phyloP scores from a whole-genome alignment of 2,888 invertebrate species.

The Eurytoma californica region DNA sequence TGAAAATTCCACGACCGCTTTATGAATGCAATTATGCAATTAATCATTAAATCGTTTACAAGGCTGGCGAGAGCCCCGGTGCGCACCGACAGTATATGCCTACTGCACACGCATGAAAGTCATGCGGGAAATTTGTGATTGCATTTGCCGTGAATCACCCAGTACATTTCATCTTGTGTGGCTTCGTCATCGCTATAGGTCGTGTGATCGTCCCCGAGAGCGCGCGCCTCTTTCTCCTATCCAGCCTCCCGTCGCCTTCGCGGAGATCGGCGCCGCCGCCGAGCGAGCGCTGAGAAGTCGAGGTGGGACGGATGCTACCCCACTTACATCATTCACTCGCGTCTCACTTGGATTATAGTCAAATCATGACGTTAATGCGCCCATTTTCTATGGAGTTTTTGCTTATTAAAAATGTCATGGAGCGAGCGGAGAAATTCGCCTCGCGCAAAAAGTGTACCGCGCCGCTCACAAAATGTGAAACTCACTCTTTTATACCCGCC shows the following conservation, averaged over 20 bases:
- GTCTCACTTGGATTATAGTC: slow-evolving; percentile 47
- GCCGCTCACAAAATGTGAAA: slow-evolving; percentile 45
- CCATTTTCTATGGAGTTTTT: slow-evolving; percentile 43
- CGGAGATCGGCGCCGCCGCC: slow-evolving; percentile 9
- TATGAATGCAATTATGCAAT: slow-evolving; percentile 44
- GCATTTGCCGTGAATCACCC: slow-evolving; percentile 51
- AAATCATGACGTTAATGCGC: slow-evolving; percentile 55
- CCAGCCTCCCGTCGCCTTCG: slow-evolving; percentile 15
- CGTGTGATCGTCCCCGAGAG: slow-evolving; percentile 29
- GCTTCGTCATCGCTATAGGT: slow-evolving; percentile 44
- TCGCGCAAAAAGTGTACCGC: slow-evolving; percentile 18
- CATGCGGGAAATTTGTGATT: slow-evolving; percentile 54
- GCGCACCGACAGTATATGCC: not conserved
- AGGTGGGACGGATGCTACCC: slow-evolving; percentile 37
- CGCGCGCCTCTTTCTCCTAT: not conserved
- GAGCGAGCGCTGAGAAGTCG: not conserved
- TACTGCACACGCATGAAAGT: slow-evolving; percentile 39
- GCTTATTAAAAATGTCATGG: slow-evolving; percentile 52
- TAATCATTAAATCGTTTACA: slow-evolving; percentile 43
- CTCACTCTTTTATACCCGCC: slow-evolving; percentile 29
- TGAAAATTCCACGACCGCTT: slow-evolving; percentile 27
- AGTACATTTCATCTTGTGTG: slow-evolving; percentile 49
- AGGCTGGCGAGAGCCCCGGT: not conserved
- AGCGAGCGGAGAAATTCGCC: slow-evolving; percentile 22
- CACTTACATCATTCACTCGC: slow-evolving; percentile 51